A percentile compares a stretch with the other conserved stretches of the same genome.
phyloP scores from a whole-genome alignment of 2,113 vertebrate species.

The Erythrolamprus reginae region DNA sequence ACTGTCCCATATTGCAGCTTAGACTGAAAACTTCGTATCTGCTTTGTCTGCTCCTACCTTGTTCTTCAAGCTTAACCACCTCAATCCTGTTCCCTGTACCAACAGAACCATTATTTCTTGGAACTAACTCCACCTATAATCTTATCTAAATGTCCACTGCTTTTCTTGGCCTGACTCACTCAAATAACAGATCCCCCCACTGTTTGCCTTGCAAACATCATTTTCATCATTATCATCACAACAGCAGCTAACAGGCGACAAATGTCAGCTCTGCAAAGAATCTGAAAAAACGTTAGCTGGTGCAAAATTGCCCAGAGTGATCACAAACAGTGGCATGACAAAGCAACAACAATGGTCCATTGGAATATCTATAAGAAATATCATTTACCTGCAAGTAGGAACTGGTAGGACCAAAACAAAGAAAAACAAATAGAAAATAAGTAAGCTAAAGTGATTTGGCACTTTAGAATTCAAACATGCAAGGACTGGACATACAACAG shows the following conservation, averaged over 20 bases:
- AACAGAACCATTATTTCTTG: neutral
- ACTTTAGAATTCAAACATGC: neutral
- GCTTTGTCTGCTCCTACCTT: neutral
- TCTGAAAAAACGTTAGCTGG: neutral
- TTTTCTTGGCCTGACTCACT: neutral
- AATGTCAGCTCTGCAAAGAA: neutral
- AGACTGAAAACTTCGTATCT: neutral
- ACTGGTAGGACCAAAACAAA: neutral
- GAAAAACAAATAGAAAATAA: neutral
- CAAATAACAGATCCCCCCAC: neutral
- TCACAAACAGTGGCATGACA: neutral
- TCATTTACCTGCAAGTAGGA: neutral
- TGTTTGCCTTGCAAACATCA: neutral
- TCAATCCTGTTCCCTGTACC: neutral
- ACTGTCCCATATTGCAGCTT: neutral
- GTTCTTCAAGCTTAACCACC: neutral
- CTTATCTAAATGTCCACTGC: neutral
- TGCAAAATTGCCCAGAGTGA: neutral
- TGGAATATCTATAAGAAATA: neutral
- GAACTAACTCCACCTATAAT: neutral
- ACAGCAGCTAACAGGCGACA: neutral
- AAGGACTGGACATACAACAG: neutral
- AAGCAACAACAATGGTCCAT: neutral
- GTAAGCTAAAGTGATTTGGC: neutral
- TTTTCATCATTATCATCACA: neutral